Evolutionary conservation across 2,113 vertebrate genomes (phyloP).

Genomic region (Hemiprocne comata): DNA sequence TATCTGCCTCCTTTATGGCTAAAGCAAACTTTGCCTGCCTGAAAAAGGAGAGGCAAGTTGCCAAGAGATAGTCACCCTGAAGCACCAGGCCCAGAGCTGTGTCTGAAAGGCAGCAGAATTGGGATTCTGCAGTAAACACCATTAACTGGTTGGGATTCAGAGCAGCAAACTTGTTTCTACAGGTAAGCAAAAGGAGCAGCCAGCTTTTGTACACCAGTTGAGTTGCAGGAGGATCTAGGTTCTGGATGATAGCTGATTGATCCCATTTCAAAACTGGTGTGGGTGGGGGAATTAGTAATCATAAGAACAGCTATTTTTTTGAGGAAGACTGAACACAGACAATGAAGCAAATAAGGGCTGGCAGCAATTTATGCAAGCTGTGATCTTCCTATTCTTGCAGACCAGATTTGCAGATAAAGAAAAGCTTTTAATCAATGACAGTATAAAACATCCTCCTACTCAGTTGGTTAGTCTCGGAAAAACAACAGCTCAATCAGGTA

Average conservation of each 20-base stretch:
- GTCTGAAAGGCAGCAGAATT: neutral
- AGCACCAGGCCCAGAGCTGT: neutral
- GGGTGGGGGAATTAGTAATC: neutral
- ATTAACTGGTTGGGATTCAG: neutral
- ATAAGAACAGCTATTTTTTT: neutral
- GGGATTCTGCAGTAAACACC: neutral
- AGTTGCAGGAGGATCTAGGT: neutral
- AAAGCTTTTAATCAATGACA: neutral
- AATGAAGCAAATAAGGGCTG: neutral
- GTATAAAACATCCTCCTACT: neutral
- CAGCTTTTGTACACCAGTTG: neutral
- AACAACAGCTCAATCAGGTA: neutral
- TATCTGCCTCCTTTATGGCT: neutral
- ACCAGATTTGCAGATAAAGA: constrained; percentile 9
- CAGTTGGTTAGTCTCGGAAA: neutral
- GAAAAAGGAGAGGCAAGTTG: neutral
- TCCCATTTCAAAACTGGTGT: neutral
- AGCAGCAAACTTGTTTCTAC: neutral
- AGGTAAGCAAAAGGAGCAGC: neutral
- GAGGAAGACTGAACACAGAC: neutral
- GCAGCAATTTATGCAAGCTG: neutral
- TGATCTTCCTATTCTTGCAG: neutral
- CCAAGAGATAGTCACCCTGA: neutral
- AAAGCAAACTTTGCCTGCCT: neutral
- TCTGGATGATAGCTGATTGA: rapidly evolving